A percentile compares a stretch with the other conserved stretches of the same genome.
Evolutionary conservation across 2,888 invertebrate species (phyloP).

Genomic region (Bombylius major): DNA sequence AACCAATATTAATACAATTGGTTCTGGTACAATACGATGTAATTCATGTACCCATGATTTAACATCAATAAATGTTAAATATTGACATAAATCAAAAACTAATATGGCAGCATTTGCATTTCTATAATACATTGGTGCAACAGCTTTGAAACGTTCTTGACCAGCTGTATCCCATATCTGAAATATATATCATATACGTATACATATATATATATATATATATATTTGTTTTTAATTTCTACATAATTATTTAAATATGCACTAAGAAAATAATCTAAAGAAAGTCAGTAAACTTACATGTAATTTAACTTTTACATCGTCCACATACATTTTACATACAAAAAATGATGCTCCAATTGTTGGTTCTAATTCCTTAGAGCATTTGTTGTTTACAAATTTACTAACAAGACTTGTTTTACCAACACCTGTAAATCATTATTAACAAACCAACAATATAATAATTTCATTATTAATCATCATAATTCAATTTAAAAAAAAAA

Average conservation of each 20-base stretch:
- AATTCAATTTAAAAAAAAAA: too few species aligned
- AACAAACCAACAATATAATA: too few species aligned
- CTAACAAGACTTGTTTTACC: constrained; percentile 81
- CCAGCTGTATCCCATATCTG: constrained; percentile 38
- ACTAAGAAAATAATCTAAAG: background rate
- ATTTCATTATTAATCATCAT: too few species aligned
- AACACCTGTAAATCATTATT: constrained; percentile 48
- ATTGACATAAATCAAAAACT: constrained; percentile 73
- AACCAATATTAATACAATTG: constrained; percentile 65
- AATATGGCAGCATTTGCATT: constrained; percentile 82
- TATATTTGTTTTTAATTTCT: background rate
- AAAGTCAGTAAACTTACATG: constrained; percentile 44
- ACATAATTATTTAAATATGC: background rate
- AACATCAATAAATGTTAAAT: constrained; percentile 60
- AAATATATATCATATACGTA: too few species aligned
- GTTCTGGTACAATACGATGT: constrained; percentile 63
- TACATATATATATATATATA: too few species aligned
- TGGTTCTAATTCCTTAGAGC: constrained; percentile 61
- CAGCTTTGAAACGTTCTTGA: constrained; percentile 56
- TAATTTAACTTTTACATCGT: constrained; percentile 57
- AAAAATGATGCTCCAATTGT: constrained; percentile 87
- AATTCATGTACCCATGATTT: constrained; percentile 78
- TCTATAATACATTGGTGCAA: constrained; percentile 91
- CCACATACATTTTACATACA: constrained; percentile 66
- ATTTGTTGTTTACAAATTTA: constrained; percentile 66